A percentile compares a stretch with the other conserved stretches of the same genome.
phyloP scores from a whole-genome alignment of 2,113 vertebrate genomes.

The Tachysurus vachellii region DNA sequence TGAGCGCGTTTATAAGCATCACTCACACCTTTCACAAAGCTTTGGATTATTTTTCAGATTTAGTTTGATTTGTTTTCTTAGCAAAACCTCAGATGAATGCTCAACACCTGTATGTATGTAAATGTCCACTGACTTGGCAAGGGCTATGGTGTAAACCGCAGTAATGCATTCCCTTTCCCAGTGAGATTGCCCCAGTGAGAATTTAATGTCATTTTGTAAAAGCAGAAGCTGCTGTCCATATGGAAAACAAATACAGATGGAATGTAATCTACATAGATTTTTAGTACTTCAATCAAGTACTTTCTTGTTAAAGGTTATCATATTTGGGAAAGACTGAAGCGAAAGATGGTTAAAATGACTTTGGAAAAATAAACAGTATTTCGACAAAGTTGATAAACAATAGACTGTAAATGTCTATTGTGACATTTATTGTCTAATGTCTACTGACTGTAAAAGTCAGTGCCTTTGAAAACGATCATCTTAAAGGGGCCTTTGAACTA shows the following conservation, averaged over 20 bases:
- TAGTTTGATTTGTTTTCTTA: not conserved
- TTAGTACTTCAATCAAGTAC: not conserved
- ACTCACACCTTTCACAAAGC: slow-evolving; percentile 3
- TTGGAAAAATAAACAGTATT: not conserved
- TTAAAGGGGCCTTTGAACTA: no score
- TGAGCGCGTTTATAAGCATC: slow-evolving; percentile 60
- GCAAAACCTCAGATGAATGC: not conserved
- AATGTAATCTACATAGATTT: not conserved
- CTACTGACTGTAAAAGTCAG: no score
- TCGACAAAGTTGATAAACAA: not conserved
- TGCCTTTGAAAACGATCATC: not conserved
- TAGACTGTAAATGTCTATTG: not conserved
- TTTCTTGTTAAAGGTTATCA: not conserved
- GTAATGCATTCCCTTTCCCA: not conserved
- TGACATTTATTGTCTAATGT: no score
- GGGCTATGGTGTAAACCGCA: not conserved
- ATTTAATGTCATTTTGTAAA: not conserved
- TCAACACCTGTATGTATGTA: not conserved
- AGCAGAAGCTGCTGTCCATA: not conserved
- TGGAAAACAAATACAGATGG: not conserved
- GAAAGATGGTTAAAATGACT: not conserved
- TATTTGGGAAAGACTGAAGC: not conserved
- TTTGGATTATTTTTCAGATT: not conserved
- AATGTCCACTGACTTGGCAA: not conserved
- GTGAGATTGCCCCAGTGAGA: not conserved